Base-by-base conservation (phyloP, 1,140 invertebrate species). In the Paramacrobiotus metropolitanus region DNA sequence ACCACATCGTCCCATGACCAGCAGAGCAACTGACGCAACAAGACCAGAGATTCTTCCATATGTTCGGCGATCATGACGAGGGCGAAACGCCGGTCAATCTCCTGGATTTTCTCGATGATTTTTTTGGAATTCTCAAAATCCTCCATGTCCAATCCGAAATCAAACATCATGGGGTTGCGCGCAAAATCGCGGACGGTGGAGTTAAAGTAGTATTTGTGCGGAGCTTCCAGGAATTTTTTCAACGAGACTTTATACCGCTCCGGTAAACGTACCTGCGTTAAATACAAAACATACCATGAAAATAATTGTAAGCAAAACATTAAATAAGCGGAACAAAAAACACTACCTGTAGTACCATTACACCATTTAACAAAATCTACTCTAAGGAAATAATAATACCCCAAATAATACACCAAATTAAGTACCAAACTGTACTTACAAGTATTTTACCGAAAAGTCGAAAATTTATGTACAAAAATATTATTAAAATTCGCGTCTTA, bases 21-120 rank as follows among this genome's bases (percentile, higher is more conserved):
- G 61, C 74, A 76, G 30, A 79, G 69, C 4, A 73, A 62, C 60
- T 77, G 65, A 30, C 68, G 68, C 31, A 79, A 67, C 9, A 79
- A 67, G 40, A 79, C 69, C 20, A 79, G 64, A 1, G 77, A 78
- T 64, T 77, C 75, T 61, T 78, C 75, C 66, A 78, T 75, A 64
- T 73, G 70, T 64, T 79, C 77, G 1, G 74, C 68, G 24, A 79
- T 72, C 71, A 79, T 71, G 21, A 79, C 72, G 2, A 78, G 66
- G 62, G 74, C 68, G 65, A 79, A 78, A 28, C 73, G 65, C n/a
- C 61, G 63, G 18, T 77, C 73, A 0, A 76, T 64, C 34, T 68
- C 64, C 29, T 62, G 45, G 30, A 73, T 70, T 9, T 66, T 65
- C 31, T 68, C 62, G 4, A 31, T 30, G 9, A 70, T 59, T 18